phyloP scores from a whole-genome alignment of 2,888 invertebrate species.

The Notodonta dromedarius region DNA sequence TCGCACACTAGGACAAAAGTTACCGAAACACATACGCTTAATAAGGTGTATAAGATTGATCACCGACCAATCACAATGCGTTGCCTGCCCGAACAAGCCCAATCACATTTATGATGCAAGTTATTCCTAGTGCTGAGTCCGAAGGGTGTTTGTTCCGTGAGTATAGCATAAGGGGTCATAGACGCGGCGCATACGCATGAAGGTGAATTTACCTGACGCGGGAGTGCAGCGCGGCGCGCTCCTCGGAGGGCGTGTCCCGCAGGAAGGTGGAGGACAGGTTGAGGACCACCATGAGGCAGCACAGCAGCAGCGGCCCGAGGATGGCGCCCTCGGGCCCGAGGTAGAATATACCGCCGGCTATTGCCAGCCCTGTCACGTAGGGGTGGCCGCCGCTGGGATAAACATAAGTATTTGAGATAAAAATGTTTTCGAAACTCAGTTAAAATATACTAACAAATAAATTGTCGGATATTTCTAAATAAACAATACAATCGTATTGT shows the following conservation, averaged over 20 bases:
- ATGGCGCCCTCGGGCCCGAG: conserved; percentile 98
- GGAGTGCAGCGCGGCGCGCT: conserved; percentile 77
- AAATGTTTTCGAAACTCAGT: neutral
- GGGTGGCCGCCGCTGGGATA: conserved; percentile 94
- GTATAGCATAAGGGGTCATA: neutral
- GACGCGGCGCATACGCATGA: neutral
- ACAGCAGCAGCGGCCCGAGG: conserved; percentile 97
- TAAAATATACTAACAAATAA: no score
- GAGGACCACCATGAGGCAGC: conserved; percentile 96
- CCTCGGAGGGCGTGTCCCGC: conserved; percentile 87
- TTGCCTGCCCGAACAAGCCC: no score
- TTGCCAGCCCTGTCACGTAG: conserved; percentile 97
- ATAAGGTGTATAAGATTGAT: no score
- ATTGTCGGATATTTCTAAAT: no score
- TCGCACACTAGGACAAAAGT: no score
- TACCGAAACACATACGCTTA: no score
- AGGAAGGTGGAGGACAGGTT: conserved; percentile 91
- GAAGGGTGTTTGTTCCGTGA: no score
- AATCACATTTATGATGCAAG: no score
- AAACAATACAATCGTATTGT: no score
- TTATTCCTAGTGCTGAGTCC: no score
- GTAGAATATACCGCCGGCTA: conserved; percentile 99
- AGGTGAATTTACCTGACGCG: conserved; percentile 74
- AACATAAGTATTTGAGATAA: neutral
- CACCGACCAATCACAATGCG: no score